phyloP scores from a whole-genome alignment of 2,113 vertebrate genomes.

The Dipodomys spectabilis region DNA sequence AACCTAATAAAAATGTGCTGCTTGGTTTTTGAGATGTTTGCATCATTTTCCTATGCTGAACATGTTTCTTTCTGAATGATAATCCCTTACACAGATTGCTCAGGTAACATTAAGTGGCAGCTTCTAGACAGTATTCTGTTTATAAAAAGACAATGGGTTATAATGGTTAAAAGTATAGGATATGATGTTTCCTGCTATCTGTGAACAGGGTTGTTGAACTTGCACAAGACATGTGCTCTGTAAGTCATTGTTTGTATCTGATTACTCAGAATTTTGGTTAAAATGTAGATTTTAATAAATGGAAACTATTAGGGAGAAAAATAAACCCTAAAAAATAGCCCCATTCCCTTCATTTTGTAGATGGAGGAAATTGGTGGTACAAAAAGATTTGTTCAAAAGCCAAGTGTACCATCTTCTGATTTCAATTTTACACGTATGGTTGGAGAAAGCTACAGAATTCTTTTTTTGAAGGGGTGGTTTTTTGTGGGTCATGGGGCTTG shows the following conservation, averaged over 20 bases:
- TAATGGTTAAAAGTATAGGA: too few species aligned
- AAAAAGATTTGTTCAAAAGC: neutral
- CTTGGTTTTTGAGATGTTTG: neutral
- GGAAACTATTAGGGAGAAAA: neutral
- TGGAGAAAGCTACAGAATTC: neutral
- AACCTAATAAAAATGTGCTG: neutral
- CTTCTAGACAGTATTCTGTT: neutral
- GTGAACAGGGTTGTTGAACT: neutral
- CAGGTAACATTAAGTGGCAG: neutral
- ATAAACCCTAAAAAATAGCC: too few species aligned
- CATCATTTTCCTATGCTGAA: neutral
- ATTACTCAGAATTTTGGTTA: constrained; percentile 1
- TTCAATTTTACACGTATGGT: neutral
- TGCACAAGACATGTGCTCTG: neutral
- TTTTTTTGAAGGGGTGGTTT: too few species aligned
- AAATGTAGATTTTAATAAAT: neutral
- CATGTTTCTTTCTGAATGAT: constrained; percentile 27
- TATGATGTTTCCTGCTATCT: neutral
- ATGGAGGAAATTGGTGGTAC: neutral
- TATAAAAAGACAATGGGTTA: neutral
- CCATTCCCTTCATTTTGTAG: neutral
- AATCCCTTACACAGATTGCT: neutral
- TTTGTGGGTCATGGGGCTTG: too few species aligned
- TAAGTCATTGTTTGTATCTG: neutral
- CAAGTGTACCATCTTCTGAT: neutral